These are phyloP conservation scores for Lasius fuliginosus DNA, from an alignment of 2,888 invertebrate species.

Conservation along the genomic window DNA sequence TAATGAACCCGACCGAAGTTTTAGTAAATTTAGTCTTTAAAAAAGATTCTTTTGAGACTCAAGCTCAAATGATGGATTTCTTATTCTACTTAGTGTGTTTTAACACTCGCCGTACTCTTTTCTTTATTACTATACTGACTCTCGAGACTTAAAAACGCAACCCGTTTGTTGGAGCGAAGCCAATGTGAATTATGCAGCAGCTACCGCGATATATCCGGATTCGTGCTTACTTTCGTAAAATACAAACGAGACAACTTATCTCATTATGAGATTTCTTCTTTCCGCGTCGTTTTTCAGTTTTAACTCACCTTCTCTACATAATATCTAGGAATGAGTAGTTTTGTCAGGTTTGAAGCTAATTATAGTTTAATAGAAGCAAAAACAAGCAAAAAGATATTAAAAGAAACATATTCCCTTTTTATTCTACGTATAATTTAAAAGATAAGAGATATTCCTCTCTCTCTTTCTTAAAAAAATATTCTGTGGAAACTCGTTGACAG, in stretches of 20 bases:
- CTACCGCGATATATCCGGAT: slow-evolving; percentile 16
- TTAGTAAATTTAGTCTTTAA: neutral
- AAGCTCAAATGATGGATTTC: neutral
- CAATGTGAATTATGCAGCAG: slow-evolving; percentile 59
- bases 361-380: neutral
- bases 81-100: neutral
- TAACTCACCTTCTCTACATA: neutral
- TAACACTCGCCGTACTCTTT: neutral
- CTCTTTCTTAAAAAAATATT: neutral
- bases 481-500: neutral
- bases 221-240: slow-evolving; percentile 71
- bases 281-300: slow-evolving; percentile 22
- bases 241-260: slow-evolving; percentile 78
- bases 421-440: neutral
- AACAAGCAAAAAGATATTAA: neutral
- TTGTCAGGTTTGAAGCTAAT: slow-evolving; percentile 6
- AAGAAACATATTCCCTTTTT: neutral
- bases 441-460: neutral
- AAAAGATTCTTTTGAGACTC: neutral
- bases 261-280: slow-evolving; percentile 71
- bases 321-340: neutral
- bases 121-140: neutral
- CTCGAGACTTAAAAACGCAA: slow-evolving; percentile 25
- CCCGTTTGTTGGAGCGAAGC: neutral
- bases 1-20: neutral